phyloP scores from a whole-genome alignment of 2,113 vertebrate genomes.

The Xiphophorus couchianus region DNA sequence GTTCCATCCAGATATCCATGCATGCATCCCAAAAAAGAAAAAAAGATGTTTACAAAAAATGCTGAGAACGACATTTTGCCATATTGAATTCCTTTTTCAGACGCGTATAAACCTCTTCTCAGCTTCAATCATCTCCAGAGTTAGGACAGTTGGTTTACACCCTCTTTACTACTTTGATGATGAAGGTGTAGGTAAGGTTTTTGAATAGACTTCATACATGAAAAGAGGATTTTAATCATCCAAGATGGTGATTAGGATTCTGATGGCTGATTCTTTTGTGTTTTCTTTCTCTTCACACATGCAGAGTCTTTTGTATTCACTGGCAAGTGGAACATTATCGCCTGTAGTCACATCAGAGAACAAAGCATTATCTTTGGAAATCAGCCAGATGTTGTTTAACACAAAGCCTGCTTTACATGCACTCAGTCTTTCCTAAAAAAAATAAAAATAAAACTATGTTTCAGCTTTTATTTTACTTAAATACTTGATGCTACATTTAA shows the following conservation, averaged over 20 bases:
- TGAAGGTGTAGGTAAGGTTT: constrained; percentile 29
- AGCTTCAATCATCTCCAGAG: constrained; percentile 54
- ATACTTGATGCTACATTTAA: neutral
- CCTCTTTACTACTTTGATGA: constrained; percentile 23
- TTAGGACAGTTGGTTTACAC: constrained; percentile 51
- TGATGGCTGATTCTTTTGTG: neutral
- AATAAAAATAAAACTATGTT: neutral
- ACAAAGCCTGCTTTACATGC: neutral
- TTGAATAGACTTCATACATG: neutral
- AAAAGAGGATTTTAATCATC: neutral
- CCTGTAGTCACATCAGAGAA: constrained; percentile 1
- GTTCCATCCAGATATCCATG: constrained; percentile 21
- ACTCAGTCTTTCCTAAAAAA: neutral
- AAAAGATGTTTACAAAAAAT: neutral
- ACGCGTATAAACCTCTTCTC: constrained; percentile 48
- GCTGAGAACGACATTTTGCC: constrained; percentile 44
- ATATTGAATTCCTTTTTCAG: constrained; percentile 56
- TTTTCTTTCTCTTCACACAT: constrained; percentile 4
- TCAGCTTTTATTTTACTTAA: neutral
- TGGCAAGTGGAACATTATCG: constrained; percentile 1
- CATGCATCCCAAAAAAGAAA: constrained; percentile 7
- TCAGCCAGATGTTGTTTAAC: neutral
- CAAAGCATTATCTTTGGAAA: neutral
- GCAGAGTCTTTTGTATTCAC: neutral
- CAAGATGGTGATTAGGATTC: neutral